phyloP scores from a whole-genome alignment of 2,797 vertebrate species.

The Labroides dimidiatus region DNA sequence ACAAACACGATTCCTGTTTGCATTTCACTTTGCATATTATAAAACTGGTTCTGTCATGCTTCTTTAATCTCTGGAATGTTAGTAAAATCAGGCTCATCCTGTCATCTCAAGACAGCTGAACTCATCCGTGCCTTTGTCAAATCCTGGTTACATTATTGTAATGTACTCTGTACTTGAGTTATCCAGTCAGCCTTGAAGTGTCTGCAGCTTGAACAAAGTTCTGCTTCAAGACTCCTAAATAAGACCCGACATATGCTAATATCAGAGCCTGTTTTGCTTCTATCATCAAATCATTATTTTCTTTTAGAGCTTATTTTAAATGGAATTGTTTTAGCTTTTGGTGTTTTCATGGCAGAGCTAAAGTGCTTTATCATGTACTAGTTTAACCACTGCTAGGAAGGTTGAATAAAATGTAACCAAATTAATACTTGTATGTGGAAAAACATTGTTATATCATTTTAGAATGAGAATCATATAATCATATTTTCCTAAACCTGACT shows the following conservation, averaged over 20 bases:
- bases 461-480: no score
- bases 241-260: conserved; percentile 23
- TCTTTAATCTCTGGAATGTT: conserved; percentile 44
- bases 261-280: neutral
- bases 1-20: conserved; percentile 17
- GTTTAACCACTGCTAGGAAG: no score
- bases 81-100: conserved; percentile 36
- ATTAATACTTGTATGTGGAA: no score
- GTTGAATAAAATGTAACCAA: no score
- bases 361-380: no score
- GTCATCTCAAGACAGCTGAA: conserved; percentile 46
- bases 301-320: conserved; percentile 12
- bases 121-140: conserved; percentile 51
- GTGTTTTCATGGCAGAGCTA: neutral
- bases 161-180: conserved; percentile 35
- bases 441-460: no score
- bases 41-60: conserved; percentile 34
- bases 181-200: conserved; percentile 31
- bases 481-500: no score
- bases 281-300: neutral
- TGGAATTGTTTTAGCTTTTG: conserved; percentile 7
- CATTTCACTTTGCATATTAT: conserved; percentile 31
- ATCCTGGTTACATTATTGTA: conserved; percentile 48
- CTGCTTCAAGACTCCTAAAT: conserved; percentile 34
- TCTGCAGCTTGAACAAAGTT: conserved; percentile 40